Evolutionary conservation across 2,888 invertebrate species (phyloP).

Genomic region (Cephus pulcher): DNA sequence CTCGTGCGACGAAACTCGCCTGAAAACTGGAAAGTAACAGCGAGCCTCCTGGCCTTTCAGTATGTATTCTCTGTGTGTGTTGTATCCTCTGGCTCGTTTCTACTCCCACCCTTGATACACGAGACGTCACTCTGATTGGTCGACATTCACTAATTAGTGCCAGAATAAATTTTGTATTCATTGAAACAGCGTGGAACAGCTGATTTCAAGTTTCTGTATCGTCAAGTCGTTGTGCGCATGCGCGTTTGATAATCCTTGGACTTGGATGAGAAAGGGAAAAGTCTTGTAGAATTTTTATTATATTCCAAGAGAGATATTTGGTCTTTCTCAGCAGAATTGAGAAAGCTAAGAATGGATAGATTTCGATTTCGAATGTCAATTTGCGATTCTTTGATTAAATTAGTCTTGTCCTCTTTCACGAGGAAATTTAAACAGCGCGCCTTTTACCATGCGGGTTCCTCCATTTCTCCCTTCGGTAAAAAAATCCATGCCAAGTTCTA

Average conservation of each 20-base stretch:
- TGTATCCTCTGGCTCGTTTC: conserved; percentile 37
- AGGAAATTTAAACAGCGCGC: not conserved
- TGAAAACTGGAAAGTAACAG: conserved; percentile 59
- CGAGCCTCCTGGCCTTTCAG: conserved; percentile 35
- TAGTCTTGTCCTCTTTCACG: not conserved
- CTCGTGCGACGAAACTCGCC: conserved; percentile 38
- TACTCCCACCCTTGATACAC: conserved; percentile 19
- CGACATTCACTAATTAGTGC: conserved; percentile 30
- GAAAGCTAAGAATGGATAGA: not conserved
- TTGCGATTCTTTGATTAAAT: not conserved
- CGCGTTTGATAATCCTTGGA: not conserved
- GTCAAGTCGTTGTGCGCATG: not conserved
- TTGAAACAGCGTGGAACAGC: not conserved
- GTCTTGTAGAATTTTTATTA: not conserved
- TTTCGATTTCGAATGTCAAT: not conserved
- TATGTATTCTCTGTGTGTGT: conserved; percentile 26
- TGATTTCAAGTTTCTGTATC: not conserved
- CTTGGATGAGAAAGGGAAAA: not conserved
- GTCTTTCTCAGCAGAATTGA: not conserved
- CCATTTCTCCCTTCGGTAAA: no score
- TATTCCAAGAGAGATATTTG: not conserved
- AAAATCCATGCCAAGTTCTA: no score
- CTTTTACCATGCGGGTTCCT: not conserved
- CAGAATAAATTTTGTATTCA: conserved; percentile 28
- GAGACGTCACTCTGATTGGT: not conserved